Conservation (phyloP, 2,113 vertebrate species). For the Heterochromis multidens region DNA sequence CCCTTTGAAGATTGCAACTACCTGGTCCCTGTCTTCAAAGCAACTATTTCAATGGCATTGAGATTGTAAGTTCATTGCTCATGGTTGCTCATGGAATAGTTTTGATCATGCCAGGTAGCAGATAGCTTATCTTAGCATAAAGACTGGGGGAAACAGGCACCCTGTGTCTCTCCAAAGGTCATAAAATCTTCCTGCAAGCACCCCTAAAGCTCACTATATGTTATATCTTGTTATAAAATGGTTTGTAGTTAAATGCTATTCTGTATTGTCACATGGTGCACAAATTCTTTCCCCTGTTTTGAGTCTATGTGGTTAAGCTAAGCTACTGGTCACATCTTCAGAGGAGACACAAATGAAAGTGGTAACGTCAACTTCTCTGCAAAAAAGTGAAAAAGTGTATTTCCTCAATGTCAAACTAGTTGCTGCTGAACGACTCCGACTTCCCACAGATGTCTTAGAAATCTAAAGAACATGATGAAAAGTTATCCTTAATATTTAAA, state of each 20-base stretch:
- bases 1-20: too few relatives aligned
- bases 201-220: background rate
- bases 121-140: background rate
- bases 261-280: background rate
- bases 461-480: background rate
- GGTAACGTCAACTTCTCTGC: background rate
- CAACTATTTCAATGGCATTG: too few relatives aligned
- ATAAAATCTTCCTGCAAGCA: background rate
- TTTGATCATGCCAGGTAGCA: background rate
- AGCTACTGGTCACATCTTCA: background rate
- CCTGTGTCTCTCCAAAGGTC: background rate
- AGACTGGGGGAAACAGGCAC: background rate
- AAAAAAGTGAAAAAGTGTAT: background rate
- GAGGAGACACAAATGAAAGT: background rate
- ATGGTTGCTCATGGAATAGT: too few relatives aligned
- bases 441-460: background rate
- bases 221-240: background rate
- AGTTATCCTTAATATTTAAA: conserved; percentile 5
- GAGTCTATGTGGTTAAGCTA: background rate
- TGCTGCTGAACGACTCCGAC: background rate
- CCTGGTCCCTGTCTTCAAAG: too few relatives aligned
- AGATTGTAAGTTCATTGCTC: too few relatives aligned
- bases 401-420: background rate
- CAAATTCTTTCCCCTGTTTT: background rate
- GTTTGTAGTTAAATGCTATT: background rate